Base-by-base conservation (phyloP, 1,140 invertebrate genomes). In the Tribolium castaneum region DNA sequence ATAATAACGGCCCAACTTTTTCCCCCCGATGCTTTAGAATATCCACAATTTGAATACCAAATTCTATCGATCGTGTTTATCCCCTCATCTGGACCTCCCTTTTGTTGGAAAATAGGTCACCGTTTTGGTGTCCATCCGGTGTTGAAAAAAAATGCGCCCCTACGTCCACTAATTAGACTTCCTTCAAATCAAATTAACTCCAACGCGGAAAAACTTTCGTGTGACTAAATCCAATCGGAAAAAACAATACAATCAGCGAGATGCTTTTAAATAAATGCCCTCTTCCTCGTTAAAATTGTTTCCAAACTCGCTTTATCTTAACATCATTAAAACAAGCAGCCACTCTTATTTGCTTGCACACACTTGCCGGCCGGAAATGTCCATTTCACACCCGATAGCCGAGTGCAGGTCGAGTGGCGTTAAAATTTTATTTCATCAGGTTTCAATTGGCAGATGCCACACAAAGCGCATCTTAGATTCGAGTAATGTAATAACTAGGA, bases 31-130 rank as follows among this genome's bases (percentile, higher is more conserved):
- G 4, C 59, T 35, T 5, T 35, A 35, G 59, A 39, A 66, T 66
- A 66, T 66, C 30, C 59, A 66, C 59, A 66, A 66, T 66, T 66
- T 66, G 59, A 66, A 66, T 66, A 66, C 59, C 59, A 66, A 66
- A 66, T 66, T 35, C 25, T 35, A 66, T 66, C 59, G 59, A 66
- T 66, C 59, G 3, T 66, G 59, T 66, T 66, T 66, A 35, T 66
- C 30, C 30, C 59, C 22, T 19, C 56, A 30, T 62, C 56, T 62
- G 56, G 56, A 34, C 56, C 56, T 62, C 56, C n/a, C 59, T 66
- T 66, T 66, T 66, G 30, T 66, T n/a, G n/a, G 25, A 30, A 66
- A 66, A 66, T 66, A 66, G 59, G 59, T 66, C 59, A 66, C n/a
- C 30, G 59, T 66, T 66, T 66, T 66, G 39, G 39, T 45, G n/a